Evolutionary conservation across 1,140 invertebrate genomes (phyloP), one percentile per base, ranked within the genome.

Genomic region (Aradophagus sp.): DNA sequence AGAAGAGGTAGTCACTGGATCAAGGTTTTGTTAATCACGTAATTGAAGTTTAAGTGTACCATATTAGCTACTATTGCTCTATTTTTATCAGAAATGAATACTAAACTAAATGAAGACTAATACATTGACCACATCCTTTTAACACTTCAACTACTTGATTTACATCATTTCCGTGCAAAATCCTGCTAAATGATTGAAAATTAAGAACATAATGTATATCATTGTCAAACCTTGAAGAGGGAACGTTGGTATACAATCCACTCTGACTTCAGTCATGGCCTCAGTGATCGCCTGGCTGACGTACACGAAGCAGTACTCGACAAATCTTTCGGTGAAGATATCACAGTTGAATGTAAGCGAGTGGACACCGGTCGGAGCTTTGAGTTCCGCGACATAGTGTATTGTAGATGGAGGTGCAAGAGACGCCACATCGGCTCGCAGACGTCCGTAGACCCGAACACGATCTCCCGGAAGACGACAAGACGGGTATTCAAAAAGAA

Each of bases 241-340:
- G 48, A 92, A 84, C 0, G 93, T 94, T 1, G 93, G 93, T 19
- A 95, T 88, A 75, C 93, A 95, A 77, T 93, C 90, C 84, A 91
- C 90, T 50, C 92, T 86, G 1, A 95, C 92, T 80, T 95, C 92
- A 5, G 91, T 89, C 42, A 95, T 93, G 0, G 93, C 93, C 1
- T 92, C 92, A 1, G 90, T 93, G 16, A 93, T 90, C 0, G 93
- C 91, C 63, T 93, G 90, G 31, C 91, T 94, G 3, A 94, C 92
- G 78, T 95, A 95, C 39, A 93, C 90, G 82, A 95, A 95, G 82
- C 93, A 95, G 73, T 95, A 95, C 74, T 94, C 93, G 20, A 93
- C 89, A 77, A 90, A 95, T 29, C 90, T 87, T 80, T 94, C 93
- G 13, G 89, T 91, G 82, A 95, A 94, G 1, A 93, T 86, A n/a